A percentile compares a stretch with the other conserved stretches of the same genome.
phyloP scores from a whole-genome alignment of 2,888 invertebrate species.

The Cordilura impudica region DNA sequence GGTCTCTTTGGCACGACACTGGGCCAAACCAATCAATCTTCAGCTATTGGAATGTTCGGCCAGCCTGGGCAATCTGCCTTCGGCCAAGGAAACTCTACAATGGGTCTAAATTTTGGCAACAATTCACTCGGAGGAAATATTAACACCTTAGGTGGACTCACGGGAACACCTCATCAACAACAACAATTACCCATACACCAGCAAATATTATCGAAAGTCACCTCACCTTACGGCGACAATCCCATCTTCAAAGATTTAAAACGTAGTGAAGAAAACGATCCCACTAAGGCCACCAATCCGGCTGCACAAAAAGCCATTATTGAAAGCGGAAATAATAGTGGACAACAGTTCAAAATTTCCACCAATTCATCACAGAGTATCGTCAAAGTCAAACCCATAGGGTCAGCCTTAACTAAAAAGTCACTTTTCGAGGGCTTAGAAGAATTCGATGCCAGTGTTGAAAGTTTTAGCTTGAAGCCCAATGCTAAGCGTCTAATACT shows the following conservation, averaged over 20 bases:
- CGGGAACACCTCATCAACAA: conserved; percentile 69
- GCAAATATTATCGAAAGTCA: conserved; percentile 86
- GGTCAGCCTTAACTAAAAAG: conserved; percentile 79
- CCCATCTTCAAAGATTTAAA: conserved; percentile 88
- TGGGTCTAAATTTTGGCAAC: conserved; percentile 67
- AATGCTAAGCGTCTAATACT: conserved; percentile 87
- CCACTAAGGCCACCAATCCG: conserved; percentile 85
- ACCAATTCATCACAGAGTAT: conserved; percentile 78
- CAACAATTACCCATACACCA: conserved; percentile 81
- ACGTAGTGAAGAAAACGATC: conserved; percentile 80
- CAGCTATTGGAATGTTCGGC: conserved; percentile 78
- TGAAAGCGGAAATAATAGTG: conserved; percentile 74
- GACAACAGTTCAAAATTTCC: conserved; percentile 80
- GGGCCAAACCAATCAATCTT: conserved; percentile 59
- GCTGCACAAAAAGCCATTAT: conserved; percentile 84
- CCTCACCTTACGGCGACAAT: conserved; percentile 92
- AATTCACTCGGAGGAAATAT: conserved; percentile 60
- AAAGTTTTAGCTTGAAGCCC: conserved; percentile 80
- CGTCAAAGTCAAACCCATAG: conserved; percentile 79
- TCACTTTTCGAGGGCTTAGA: conserved; percentile 92
- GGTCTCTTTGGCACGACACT: conserved; percentile 76
- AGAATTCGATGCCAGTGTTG: conserved; percentile 85
- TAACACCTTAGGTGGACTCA: conserved; percentile 67
- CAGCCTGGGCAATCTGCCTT: conserved; percentile 73
- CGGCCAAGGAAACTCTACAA: conserved; percentile 66